Evolutionary conservation across 37 sponge, comb jelly and placozoan species (phyloP).

Genomic region (Axinella damicornis): DNA sequence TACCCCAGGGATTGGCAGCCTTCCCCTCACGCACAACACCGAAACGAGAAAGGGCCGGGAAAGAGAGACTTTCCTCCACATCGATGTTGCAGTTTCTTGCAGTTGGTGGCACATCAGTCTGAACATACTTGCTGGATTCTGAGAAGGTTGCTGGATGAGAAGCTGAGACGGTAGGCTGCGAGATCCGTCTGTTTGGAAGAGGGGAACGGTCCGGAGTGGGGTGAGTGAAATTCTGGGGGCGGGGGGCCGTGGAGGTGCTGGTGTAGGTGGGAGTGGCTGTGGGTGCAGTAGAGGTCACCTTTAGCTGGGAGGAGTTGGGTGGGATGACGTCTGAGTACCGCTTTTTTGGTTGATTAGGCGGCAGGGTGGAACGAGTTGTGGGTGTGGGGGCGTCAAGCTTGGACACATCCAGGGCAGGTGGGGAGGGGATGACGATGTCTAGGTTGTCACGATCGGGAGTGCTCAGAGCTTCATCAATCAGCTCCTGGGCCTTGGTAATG

Average conservation of each 20-base stretch:
- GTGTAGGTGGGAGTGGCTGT: not conserved
- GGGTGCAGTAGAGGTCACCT: not conserved
- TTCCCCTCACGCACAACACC: not conserved
- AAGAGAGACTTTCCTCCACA: no score
- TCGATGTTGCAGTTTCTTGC: not conserved
- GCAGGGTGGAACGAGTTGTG: not conserved
- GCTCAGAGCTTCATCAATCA: conserved; percentile 83
- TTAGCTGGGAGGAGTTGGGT: not conserved
- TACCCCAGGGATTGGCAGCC: not conserved
- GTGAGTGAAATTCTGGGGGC: not conserved
- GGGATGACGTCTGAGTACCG: conserved; percentile 4
- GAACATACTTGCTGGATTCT: conserved; percentile 23
- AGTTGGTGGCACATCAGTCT: conserved; percentile 9
- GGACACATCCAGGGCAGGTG: conserved; percentile 1
- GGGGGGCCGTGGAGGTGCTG: not conserved
- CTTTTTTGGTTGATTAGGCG: not conserved
- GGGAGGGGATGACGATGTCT: not conserved
- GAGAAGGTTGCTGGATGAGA: conserved; percentile 9
- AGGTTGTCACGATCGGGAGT: conserved; percentile 45
- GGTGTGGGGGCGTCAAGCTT: not conserved
- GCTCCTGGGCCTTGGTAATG: conserved; percentile 70
- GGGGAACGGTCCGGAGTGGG: not conserved
- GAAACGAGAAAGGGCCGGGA: not conserved
- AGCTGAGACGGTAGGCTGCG: not conserved
- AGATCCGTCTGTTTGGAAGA: not conserved